Evolutionary conservation across 2,888 invertebrate species (phyloP), one percentile per base, ranked within the genome.

Genomic region (Adelphocoris suturalis): DNA sequence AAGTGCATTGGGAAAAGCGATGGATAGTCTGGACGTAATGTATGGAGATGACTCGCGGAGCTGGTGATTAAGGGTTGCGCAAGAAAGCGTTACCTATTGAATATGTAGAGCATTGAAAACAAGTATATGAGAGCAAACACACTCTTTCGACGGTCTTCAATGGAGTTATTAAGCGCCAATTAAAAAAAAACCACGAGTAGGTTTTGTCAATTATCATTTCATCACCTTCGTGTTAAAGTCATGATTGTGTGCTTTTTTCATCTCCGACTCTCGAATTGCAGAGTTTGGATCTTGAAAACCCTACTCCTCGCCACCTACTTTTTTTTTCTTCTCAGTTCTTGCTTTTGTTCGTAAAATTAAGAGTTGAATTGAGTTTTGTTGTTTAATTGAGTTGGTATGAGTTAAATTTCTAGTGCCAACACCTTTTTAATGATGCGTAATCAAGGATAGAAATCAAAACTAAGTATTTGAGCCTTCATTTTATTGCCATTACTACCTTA

Each of bases 71-170:
- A 23, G 86, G 75, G 75, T 86, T 86, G 86, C 86, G 86, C 86
- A 86, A 86, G 86, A 86, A 86, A 86, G 86, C 86, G 86, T 86
- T 86, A 75, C 86, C 86, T 86, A 86, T 86, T 86, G 86, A 86
- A 86, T 86, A 86, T 86, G 86, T 86, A 86, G 86, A 75, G 75
- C 86, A 86, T 86, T 86, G 75, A 46, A 75, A 75, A 86, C 75
- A 47, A 86, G 75, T 86, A 37, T 37, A 86, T 75, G 86, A 75
- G 86, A 86, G 47, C 76, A 68, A 57, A 75, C 61, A 28, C 75
- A 75, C 86, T 46, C 86, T 75, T 75, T 48, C 47, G 27, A 19
- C 37, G 16, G 52, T n/a, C 19, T 75, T 75, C 47, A 46, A 75
- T 61, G 19, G 47, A 75, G 86, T 86, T 86, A 27, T 47, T 75